Conservation (phyloP, 2,797 vertebrate species). For the Yasuhikotakia modesta region DNA sequence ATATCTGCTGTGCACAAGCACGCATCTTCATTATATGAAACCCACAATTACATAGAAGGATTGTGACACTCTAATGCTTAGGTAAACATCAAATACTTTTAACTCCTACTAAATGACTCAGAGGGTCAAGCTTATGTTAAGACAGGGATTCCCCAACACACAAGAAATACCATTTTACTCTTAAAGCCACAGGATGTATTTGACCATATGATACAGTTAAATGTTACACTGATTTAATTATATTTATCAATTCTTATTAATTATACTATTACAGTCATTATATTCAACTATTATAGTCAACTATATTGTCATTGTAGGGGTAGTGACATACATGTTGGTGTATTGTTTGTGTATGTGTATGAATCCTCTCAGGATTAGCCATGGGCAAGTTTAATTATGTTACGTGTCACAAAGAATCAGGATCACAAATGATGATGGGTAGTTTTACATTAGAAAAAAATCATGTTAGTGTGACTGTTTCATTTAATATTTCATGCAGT, state of each 20-base stretch:
- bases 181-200: too few species aligned
- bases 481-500: conserved; percentile 3
- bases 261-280: too few species aligned
- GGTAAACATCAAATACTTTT: conserved; percentile 46
- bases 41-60: conserved; percentile 9
- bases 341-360: too few species aligned
- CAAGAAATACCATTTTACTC: background rate
- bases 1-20: background rate
- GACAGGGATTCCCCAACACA: conserved; percentile 56
- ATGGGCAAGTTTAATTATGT: background rate
- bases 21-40: conserved; percentile 11
- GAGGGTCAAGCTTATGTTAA: conserved; percentile 45
- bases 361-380: background rate
- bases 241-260: too few species aligned
- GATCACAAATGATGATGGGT: background rate
- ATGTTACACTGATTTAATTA: too few species aligned
- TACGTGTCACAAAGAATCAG: background rate
- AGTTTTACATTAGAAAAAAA: background rate
- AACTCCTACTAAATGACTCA: conserved; percentile 56
- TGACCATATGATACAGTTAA: too few species aligned
- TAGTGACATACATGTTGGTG: too few species aligned
- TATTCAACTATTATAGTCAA: too few species aligned
- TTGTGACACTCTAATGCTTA: conserved; percentile 16
- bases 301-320: too few species aligned
- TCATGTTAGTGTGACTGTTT: background rate